These are phyloP conservation scores for Poicephalus gulielmi DNA, from an alignment of 2,113 vertebrate genomes.

Conservation along the genomic window DNA sequence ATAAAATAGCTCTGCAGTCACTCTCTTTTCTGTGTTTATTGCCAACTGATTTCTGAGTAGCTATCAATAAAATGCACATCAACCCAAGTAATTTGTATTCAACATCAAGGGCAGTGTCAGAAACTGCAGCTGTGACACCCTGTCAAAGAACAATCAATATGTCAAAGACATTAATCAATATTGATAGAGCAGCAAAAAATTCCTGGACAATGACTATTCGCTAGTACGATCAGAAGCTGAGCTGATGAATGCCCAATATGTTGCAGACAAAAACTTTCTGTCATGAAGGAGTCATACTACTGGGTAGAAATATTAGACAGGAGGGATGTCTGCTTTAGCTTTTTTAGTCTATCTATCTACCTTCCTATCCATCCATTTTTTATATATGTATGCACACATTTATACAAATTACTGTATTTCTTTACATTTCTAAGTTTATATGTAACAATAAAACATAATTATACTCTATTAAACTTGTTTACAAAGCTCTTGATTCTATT, in stretches of 20 bases:
- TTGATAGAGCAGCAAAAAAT: background rate
- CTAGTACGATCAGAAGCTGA: background rate
- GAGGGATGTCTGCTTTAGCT: background rate
- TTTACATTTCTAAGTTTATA: background rate
- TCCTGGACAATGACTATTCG: background rate
- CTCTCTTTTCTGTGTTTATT: background rate
- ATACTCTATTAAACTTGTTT: background rate
- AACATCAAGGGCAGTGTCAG: background rate
- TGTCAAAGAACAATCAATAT: background rate
- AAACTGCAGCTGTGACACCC: background rate
- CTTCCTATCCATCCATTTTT: background rate
- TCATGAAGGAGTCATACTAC: background rate
- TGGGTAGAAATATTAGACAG: background rate
- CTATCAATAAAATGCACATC: background rate
- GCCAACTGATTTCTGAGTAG: background rate
- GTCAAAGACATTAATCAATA: background rate
- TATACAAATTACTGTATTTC: background rate
- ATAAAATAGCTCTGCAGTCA: background rate
- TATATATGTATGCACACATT: too few species aligned
- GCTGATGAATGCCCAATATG: background rate
- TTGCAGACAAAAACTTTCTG: background rate
- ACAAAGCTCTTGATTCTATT: background rate
- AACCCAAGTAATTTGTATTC: background rate
- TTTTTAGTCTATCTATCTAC: background rate
- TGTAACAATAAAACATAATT: background rate